A percentile compares a stretch with the other conserved stretches of the same genome.
Conservation (phyloP, 2,113 vertebrate genomes). For the Channa argus region DNA sequence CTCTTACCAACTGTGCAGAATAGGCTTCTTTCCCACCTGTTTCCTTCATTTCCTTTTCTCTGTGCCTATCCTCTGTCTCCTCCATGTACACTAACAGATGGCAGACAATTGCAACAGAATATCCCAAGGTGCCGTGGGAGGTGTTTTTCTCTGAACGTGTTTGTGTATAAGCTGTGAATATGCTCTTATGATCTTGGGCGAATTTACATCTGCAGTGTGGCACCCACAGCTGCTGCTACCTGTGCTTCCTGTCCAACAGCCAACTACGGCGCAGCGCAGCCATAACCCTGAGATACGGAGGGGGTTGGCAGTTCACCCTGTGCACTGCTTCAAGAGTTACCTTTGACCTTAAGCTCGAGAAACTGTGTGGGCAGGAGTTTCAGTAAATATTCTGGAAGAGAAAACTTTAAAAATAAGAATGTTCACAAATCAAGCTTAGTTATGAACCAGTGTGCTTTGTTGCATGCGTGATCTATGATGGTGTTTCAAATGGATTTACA, state of each 20-base stretch:
- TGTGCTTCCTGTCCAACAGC: slow-evolving; percentile 31
- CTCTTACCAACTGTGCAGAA: slow-evolving; percentile 25
- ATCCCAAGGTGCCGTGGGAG: slow-evolving; percentile 53
- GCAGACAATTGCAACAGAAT: slow-evolving; percentile 24
- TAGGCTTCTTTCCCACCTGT: slow-evolving; percentile 26
- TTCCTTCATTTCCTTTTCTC: background rate
- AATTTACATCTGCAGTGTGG: slow-evolving; percentile 56
- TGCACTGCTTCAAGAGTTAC: slow-evolving; percentile 4
- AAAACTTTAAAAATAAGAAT: background rate
- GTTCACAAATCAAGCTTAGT: rapidly evolving
- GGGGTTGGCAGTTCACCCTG: background rate
- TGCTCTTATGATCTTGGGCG: slow-evolving; percentile 32
- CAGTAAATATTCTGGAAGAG: background rate
- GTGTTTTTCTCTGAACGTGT: slow-evolving; percentile 20
- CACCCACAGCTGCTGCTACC: slow-evolving; percentile 40
- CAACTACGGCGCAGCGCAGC: slow-evolving; percentile 4
- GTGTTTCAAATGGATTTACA: background rate
- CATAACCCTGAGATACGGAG: background rate
- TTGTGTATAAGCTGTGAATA: slow-evolving; percentile 36
- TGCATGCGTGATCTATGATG: background rate
- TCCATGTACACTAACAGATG: slow-evolving; percentile 51
- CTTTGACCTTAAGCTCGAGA: slow-evolving; percentile 14
- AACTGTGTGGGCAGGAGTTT: slow-evolving; percentile 5
- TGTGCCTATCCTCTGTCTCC: background rate
- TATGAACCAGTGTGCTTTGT: background rate